Evolutionary conservation across 2,797 vertebrate genomes (phyloP).

Genomic region (Enteromius treurensis): DNA sequence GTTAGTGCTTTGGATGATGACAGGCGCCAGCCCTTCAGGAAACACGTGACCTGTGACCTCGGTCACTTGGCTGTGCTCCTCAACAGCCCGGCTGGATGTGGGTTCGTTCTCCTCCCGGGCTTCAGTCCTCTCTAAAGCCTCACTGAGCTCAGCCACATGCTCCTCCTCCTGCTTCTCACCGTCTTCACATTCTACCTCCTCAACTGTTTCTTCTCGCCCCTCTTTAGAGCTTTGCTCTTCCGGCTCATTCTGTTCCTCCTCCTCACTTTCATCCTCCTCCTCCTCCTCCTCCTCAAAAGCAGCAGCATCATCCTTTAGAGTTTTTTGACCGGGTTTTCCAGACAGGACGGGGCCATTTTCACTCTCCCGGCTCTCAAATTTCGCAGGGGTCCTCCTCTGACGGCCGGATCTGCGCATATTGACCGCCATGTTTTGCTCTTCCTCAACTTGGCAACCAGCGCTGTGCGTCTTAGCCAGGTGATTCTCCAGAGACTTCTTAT

Average conservation of each 20-base stretch:
- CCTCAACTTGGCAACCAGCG: slow-evolving; percentile 60
- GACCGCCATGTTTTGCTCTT: slow-evolving; percentile 64
- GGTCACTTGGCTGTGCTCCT: slow-evolving; percentile 58
- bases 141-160: slow-evolving; percentile 59
- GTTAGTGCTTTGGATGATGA: slow-evolving; percentile 85
- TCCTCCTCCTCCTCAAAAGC: slow-evolving; percentile 69
- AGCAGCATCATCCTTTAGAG: slow-evolving; percentile 46
- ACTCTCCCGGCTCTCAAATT: slow-evolving; percentile 76
- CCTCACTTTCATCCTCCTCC: slow-evolving; percentile 74
- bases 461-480: slow-evolving; percentile 79
- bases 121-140: slow-evolving; percentile 59
- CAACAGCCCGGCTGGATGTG: slow-evolving; percentile 72
- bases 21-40: slow-evolving; percentile 87
- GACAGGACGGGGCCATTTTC: slow-evolving; percentile 67
- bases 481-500: slow-evolving; percentile 81
- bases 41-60: slow-evolving; percentile 72
- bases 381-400: slow-evolving; percentile 82
- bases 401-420: slow-evolving; percentile 82
- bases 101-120: slow-evolving; percentile 70
- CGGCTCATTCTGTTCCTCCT: slow-evolving; percentile 62
- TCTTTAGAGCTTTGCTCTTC: slow-evolving; percentile 43
- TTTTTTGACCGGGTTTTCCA: slow-evolving; percentile 62
- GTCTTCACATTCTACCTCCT: slow-evolving; percentile 60
- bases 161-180: slow-evolving; percentile 75
- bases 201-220: slow-evolving; percentile 65